Evolutionary conservation across 2,888 invertebrate genomes (phyloP), one percentile per base, ranked within the genome.

Genomic region (Tanypteryx hageni): DNA sequence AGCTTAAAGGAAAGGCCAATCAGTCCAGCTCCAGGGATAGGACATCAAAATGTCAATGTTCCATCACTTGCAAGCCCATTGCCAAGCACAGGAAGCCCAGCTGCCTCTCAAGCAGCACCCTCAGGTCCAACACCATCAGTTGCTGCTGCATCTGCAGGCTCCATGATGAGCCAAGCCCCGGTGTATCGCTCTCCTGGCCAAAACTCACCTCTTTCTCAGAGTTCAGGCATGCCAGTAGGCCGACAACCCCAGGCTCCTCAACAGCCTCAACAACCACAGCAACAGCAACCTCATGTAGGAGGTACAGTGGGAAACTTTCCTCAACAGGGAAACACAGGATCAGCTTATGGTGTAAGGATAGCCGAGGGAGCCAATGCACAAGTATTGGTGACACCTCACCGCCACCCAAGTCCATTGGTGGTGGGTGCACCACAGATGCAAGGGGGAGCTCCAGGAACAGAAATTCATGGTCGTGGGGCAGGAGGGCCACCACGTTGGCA

Each of bases 1-100:
- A 96, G 96, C 94, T 94, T 97, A 11, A 97, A 97, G 94, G 97
- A 97, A 94, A 95, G 97, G n/a, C 97, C 97, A 0, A 96, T 97
- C 11, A 97, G 97, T 94, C 97, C 96, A 8, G 95, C 95, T 16
- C 96, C 96, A 57, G 96, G 95, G n/a, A 95, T 96, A n/a, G 95
- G 96, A 8, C 96, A 95, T 58, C 96, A 94, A n/a, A 94, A 95
- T 61, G 93, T 95, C 0, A 94, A 95, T 92, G 95, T 94, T 93
- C 95, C 95, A 93, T 96, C 95, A 93, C 95, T 95, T 92, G 95
- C 96, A 44, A 96, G 96, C 94, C 96, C 96, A 5, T 94, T 96
- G 92, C 95, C 96, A 86, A 96, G 95, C 93, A 96, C 95, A 93
- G 96, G 96, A 93, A 96, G 96, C 94, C 96, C 96, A 4, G 96